phyloP scores from a whole-genome alignment of 1,140 invertebrate species.

The Leptinotarsa lineolata region DNA sequence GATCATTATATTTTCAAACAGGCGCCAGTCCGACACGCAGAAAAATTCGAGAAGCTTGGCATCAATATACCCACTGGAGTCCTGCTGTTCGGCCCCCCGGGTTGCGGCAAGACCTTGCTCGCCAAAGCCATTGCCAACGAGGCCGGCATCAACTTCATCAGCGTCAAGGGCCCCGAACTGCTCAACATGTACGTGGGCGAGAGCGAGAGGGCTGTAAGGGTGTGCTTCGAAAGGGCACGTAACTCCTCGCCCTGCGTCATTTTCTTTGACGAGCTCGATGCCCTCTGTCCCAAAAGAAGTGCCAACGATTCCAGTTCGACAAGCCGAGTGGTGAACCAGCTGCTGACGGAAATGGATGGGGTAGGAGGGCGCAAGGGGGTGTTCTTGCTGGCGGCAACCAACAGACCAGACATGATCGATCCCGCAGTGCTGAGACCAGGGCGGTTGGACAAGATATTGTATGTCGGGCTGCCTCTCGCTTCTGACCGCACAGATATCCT shows the following conservation, averaged over 20 bases:
- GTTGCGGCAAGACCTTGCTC: constrained; percentile 89
- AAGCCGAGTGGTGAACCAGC: constrained; percentile 84
- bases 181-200: constrained; percentile 99
- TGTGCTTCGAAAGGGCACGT: constrained; percentile 90
- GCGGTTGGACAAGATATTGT: constrained; percentile 90
- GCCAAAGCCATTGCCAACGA: constrained; percentile 93
- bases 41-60: constrained; percentile 78
- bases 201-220: constrained; percentile 94
- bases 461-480: constrained; percentile 85
- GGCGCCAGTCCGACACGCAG: constrained; percentile 87
- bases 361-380: constrained; percentile 87
- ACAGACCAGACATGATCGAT: constrained; percentile 96
- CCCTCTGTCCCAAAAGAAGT: constrained; percentile 87
- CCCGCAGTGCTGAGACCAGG: constrained; percentile 94
- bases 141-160: constrained; percentile 86
- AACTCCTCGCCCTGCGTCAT: constrained; percentile 98
- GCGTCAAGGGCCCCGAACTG: constrained; percentile 91
- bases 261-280: constrained; percentile 99
- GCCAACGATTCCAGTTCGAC: constrained; percentile 63
- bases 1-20: constrained; percentile 46
- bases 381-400: constrained; percentile 94
- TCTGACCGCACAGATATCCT: constrained; percentile 88
- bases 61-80: constrained; percentile 78
- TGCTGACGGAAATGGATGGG: constrained; percentile 99
- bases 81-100: constrained; percentile 89